A percentile compares a stretch with the other conserved stretches of the same genome.
Conservation (phyloP, 2,113 vertebrate genomes). For the Barbus barbus region DNA sequence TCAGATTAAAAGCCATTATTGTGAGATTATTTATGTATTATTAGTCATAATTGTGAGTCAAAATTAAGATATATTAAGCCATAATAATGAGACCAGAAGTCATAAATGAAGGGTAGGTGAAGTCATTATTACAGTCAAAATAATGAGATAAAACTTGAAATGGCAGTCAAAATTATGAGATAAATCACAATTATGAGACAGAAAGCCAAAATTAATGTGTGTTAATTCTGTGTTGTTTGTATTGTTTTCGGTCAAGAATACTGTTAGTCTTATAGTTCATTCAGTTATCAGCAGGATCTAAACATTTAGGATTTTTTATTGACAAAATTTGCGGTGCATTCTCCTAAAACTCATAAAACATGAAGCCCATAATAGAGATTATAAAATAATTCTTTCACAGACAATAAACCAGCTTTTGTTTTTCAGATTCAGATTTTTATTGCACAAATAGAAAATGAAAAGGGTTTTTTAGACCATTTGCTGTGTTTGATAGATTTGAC, state of each 20-base stretch:
- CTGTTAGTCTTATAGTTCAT: too few species aligned
- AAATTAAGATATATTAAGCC: background rate
- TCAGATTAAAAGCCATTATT: too few species aligned
- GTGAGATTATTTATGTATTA: too few species aligned
- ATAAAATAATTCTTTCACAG: background rate
- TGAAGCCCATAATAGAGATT: background rate
- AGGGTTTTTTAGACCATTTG: background rate
- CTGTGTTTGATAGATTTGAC: background rate
- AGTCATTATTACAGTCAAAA: background rate
- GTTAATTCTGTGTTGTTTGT: too few species aligned
- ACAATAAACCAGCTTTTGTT: background rate
- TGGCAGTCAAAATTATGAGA: background rate
- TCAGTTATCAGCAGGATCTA: background rate
- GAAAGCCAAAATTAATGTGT: background rate
- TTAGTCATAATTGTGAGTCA: too few species aligned
- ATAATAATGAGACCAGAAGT: background rate
- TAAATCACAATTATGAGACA: background rate
- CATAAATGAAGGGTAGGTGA: too few species aligned
- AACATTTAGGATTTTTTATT: background rate
- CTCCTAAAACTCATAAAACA: background rate
- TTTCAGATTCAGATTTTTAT: background rate
- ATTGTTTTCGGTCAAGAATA: too few species aligned
- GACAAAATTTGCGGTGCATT: background rate
- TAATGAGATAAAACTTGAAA: background rate
- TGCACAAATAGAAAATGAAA: background rate